A percentile compares a stretch with the other conserved stretches of the same genome.
Conservation (phyloP, 2,888 invertebrate species). For the Tetragnatha montana region DNA sequence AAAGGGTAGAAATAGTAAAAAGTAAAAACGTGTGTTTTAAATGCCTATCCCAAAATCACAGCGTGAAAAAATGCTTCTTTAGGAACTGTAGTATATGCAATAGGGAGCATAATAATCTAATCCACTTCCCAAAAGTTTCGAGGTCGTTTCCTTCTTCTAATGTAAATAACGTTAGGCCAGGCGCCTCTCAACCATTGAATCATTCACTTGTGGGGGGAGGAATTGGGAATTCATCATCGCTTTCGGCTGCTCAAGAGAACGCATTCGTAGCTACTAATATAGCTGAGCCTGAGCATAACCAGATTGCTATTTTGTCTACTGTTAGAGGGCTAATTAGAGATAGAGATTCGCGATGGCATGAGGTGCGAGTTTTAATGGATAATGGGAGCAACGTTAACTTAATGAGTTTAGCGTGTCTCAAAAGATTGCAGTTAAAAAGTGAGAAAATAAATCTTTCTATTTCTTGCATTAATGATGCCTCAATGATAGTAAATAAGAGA, state of each 20-base stretch:
- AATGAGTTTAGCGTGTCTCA: background rate
- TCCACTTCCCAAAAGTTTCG: too few species aligned
- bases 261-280: too few species aligned
- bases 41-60: background rate
- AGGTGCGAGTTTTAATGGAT: background rate
- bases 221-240: too few species aligned
- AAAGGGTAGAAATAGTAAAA: background rate
- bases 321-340: slow-evolving; percentile 8
- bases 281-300: background rate
- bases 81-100: too few species aligned
- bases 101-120: too few species aligned
- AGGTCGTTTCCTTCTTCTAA: too few species aligned
- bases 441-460: background rate
- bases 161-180: background rate
- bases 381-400: background rate
- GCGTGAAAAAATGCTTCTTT: background rate
- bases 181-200: background rate
- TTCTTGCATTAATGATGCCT: background rate
- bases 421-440: slow-evolving; percentile 1
- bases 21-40: slow-evolving; percentile 18
- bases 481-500: background rate
- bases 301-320: slow-evolving; percentile 4
- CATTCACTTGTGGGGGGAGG: background rate
- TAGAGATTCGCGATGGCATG: slow-evolving; percentile 1
- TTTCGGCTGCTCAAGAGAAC: too few species aligned